Base-by-base conservation (phyloP, 2,113 vertebrate species). In the Zosterops lateralis region DNA sequence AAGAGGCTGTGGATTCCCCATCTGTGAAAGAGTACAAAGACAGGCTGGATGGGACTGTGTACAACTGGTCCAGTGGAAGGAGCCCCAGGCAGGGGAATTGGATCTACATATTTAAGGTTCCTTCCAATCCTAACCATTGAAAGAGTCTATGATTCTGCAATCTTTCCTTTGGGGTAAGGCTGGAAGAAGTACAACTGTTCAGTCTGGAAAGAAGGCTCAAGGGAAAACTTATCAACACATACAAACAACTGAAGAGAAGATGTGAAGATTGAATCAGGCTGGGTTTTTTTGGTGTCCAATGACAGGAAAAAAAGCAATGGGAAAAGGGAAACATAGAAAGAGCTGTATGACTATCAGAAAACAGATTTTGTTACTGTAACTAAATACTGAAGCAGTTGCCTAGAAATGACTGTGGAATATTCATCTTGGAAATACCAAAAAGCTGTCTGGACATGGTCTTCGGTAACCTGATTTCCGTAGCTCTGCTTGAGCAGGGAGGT, bases 81-180 rank as follows among this genome's bases (percentile, higher is more conserved):
- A 45, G 5, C 3, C 3, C 2, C 26, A 50, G 21, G 36, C 17
- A 18, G 14, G 2, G 9, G 3, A 5, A 5, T 14, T 64, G 17
- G 18, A 65, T 36, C 17, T 15, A 51, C 28, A 58, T 47, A 10
- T 66, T 47, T 40, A 47, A 26, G 28, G 17, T 58, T 7, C 3
- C 8, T 78, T 60, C 17, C 51, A 58, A 25, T 3, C 25, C 21
- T 47, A 79, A 36, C 3, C 21, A 42, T 54, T 85, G 14, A 32
- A 32, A 28, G 2, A 12, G 31, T 60, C 31, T 70, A 6, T 66
- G 10, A 10, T 77, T 73, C 45, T 77, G 20, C n/a, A 17, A 47
- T 24, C 28, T 70, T 25, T 83, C n/a, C 12, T 32, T 19, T 6
- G 3, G 36, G 7, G 5, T 78, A 65, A 54, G 40, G 15, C 11